Evolutionary conservation across 2,888 invertebrate species (phyloP), one percentile per base, ranked within the genome.

Genomic region (Drosophila falleni): DNA sequence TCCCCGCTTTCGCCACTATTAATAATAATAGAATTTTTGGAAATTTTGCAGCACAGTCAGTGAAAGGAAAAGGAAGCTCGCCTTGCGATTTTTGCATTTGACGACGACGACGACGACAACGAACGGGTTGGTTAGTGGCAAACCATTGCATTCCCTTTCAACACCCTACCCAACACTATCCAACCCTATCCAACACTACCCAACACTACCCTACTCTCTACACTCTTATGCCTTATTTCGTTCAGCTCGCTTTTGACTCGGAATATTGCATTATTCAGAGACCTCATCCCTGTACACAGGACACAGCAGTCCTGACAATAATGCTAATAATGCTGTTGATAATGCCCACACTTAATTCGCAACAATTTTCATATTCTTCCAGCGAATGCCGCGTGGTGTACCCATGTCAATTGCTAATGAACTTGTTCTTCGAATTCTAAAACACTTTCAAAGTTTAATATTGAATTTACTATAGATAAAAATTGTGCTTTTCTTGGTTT

Each of bases 21-120:
- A 84, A 84, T 87, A 86, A 86, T 86, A 86, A 85, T 87, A 85
- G 87, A 86, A 87, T 86, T 86, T 86, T 87, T 85, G 83, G 85
- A 85, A 84, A 87, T 82, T 85, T 87, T 74, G 58, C 66, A 65
- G 76, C 71, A 66, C 41, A 78, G 62, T 65, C 68, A 62, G 66
- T 58, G 71, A 84, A 81, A 84, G 87, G 87, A 87, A 85, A 81
- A 81, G 85, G 83, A 86, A 86, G 67, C 67, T 82, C 73, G 80
- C 73, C 71, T 70, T 76, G 80, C 84, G 84, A 85, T 82, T 85
- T 85, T 85, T 82, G 87, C 84, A 82, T 87, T 84, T 75, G 83
- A 70, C 47, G 79, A 74, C 78, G 77, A 72, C 78, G 77, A 72
- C 69, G 54, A 44, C 44, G 44, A 56, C 80, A 81, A 75, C 71